Conservation (phyloP, 2,797 vertebrate species). For the Salarias fasciatus region DNA sequence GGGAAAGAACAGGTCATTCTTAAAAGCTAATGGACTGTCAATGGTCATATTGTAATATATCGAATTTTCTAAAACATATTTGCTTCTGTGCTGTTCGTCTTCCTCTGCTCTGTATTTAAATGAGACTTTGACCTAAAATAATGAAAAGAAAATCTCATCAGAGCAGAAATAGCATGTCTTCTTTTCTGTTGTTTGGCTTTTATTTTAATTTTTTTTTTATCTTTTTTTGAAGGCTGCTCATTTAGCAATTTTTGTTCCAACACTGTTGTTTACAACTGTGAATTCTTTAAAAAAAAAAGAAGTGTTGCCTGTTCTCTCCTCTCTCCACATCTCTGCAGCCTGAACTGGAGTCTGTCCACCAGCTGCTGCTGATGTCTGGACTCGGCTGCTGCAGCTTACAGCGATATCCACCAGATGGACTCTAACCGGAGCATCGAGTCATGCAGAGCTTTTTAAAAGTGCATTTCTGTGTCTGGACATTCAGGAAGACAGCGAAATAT, state of each 20-base stretch:
- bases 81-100: conserved; percentile 52
- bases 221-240: conserved; percentile 2
- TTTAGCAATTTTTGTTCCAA: neutral
- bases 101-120: conserved; percentile 37
- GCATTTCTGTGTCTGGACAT: conserved; percentile 1
- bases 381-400: conserved; percentile 32
- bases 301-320: neutral
- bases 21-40: conserved; percentile 79
- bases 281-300: no score
- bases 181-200: neutral
- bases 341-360: conserved; percentile 19
- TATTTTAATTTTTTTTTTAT: neutral
- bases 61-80: conserved; percentile 61
- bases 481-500: conserved; percentile 1
- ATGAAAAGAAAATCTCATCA: conserved; percentile 1
- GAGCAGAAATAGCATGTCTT: neutral
- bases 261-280: no score
- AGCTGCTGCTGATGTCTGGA: conserved; percentile 44
- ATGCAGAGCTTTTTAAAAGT: conserved; percentile 17
- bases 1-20: conserved; percentile 69
- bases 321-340: conserved; percentile 6
- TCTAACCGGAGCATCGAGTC: conserved; percentile 21
- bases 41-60: conserved; percentile 67
- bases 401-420: conserved; percentile 51
- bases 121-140: conserved; percentile 21